phyloP scores from a whole-genome alignment of 2,888 invertebrate genomes.

The Pegoplata infirma region DNA sequence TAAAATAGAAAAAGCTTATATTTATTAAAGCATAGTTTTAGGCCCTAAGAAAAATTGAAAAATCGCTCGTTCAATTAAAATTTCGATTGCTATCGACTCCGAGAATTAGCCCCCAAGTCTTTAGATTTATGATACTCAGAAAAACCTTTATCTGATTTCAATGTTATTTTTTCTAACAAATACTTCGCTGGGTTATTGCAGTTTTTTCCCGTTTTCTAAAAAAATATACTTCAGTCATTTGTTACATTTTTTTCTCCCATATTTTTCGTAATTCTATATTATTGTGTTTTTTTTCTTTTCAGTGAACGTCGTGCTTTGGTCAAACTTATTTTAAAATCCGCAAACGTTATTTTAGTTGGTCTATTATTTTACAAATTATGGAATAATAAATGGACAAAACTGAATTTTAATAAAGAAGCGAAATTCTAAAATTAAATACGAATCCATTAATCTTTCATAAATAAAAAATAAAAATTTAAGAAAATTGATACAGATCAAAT shows the following conservation, averaged over 20 bases:
- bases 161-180: too few species aligned
- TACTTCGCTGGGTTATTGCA: too few species aligned
- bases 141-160: too few species aligned
- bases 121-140: too few species aligned
- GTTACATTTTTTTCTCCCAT: neutral
- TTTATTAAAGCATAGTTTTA: too few species aligned
- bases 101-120: too few species aligned
- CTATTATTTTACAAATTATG: constrained; percentile 75
- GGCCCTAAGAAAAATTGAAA: too few species aligned
- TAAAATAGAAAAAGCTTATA: too few species aligned
- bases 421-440: constrained; percentile 41
- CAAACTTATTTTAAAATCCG: constrained; percentile 72
- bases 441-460: neutral
- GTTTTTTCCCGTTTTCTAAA: too few species aligned
- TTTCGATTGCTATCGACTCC: too few species aligned
- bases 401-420: constrained; percentile 69
- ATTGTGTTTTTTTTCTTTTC: constrained; percentile 28
- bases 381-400: constrained; percentile 77
- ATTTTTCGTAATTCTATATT: neutral
- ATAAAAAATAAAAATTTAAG: neutral
- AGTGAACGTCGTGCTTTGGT: constrained; percentile 72
- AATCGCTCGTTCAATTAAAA: too few species aligned
- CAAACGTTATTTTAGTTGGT: constrained; percentile 74
- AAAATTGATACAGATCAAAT: neutral
- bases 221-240: too few species aligned